Evolutionary conservation across 2,888 invertebrate species (phyloP).

Genomic region (Tenthredo mesomela): DNA sequence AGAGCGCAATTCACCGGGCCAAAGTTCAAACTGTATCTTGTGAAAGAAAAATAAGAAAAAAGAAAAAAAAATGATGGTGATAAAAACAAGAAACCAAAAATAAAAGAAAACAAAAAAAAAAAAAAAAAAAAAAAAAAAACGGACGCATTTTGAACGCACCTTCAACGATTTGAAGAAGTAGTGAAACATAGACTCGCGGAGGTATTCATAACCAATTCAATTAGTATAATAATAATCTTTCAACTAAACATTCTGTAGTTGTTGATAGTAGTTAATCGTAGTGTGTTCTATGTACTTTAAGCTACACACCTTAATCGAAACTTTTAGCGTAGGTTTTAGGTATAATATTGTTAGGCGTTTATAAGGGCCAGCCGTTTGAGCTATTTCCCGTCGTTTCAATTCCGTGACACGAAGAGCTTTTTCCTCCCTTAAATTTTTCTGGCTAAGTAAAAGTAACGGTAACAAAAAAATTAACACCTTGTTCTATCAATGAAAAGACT

Average conservation of each 20-base stretch:
- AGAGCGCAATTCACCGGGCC: constrained; percentile 39
- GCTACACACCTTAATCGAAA: constrained; percentile 73
- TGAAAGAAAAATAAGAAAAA: background rate
- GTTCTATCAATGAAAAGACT: background rate
- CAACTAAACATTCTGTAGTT: constrained; percentile 73
- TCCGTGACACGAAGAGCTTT: background rate
- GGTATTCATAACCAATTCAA: constrained; percentile 16
- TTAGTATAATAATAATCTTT: constrained; percentile 58
- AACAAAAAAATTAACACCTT: background rate
- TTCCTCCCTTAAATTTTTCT: background rate
- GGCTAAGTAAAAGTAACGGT: background rate
- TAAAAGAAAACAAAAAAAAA: background rate
- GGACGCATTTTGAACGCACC: constrained; percentile 43
- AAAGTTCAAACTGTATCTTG: constrained; percentile 36
- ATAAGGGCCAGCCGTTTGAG: constrained; percentile 46
- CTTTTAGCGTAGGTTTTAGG: constrained; percentile 71
- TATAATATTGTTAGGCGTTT: constrained; percentile 68
- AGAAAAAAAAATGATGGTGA: too few species aligned
- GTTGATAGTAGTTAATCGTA: constrained; percentile 73
- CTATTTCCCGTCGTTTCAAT: background rate
- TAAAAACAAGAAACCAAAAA: background rate
- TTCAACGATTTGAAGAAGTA: constrained; percentile 14
- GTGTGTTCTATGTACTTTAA: constrained; percentile 73
- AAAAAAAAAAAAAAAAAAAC: background rate
- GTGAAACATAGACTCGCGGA: constrained; percentile 46